Evolutionary conservation across 2,888 invertebrate genomes (phyloP), one percentile per base, ranked within the genome.

Genomic region (Eubasilissa splendida): DNA sequence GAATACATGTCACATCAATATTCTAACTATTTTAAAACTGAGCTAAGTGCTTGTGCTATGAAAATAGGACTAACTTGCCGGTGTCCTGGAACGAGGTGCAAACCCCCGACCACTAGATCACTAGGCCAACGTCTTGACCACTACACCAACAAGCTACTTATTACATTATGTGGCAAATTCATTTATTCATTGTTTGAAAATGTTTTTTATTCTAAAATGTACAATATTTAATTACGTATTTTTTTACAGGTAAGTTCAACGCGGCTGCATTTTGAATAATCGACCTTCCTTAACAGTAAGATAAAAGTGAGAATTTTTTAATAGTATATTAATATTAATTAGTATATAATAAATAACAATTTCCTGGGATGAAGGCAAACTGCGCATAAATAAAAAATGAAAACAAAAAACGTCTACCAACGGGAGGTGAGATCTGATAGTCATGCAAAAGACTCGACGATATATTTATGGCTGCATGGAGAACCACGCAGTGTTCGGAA

Each of bases 381-480:
- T n/a, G 50, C 50, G 59, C 74, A 58, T 50, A 59, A 50, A 59
- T n/a, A 59, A 59, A 74, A 74, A 33, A n/a, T 7, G n/a, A 71
- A 71, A 11, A 71, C 12, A 22, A 52, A 71, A 56, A 11, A n/a
- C 56, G 42, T 42, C 42, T 7, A 42, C 42, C 42, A 58, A 63
- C 59, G 59, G 80, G 76, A 79, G 59, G 77, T 58, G 31, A 63
- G 77, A 82, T 82, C 82, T 65, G 82, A 82, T 82, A 82, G 65
- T 66, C 76, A 82, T 82, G 82, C 79, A 82, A 82, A 82, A 79
- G 76, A 79, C 78, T 77, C 82, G 82, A 71, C 79, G 82, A 80
- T 78, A 73, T 77, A 82, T 82, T 79, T 82, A 77, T 79, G 77
- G 66, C 71, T 73, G 33, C 60, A 52, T 68, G 65, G 81, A 79